Evolutionary conservation across 2,113 vertebrate species (phyloP).

Genomic region (Crocuta crocuta): DNA sequence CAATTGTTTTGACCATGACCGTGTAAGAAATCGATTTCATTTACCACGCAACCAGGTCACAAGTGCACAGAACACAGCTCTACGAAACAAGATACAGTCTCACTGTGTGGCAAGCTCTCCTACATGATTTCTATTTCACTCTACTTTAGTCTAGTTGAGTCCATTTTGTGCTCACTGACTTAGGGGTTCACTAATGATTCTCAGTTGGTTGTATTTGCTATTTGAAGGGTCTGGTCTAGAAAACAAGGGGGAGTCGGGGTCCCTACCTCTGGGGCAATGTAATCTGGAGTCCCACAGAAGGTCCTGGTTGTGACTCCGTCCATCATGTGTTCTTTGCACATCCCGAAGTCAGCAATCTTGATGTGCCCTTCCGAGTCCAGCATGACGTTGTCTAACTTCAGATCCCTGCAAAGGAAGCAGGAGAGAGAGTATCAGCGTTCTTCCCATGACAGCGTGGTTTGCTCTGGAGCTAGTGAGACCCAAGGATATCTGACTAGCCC

Average conservation of each 20-base stretch:
- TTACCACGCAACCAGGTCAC: accelerated
- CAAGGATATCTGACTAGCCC: background rate
- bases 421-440: background rate
- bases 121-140: accelerated
- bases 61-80: accelerated
- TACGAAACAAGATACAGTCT: accelerated
- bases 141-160: background rate
- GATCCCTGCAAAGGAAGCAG: conserved; percentile 89
- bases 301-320: conserved; percentile 95
- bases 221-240: background rate
- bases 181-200: accelerated
- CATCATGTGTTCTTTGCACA: conserved; percentile 98
- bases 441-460: accelerated
- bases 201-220: accelerated
- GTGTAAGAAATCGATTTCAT: background rate
- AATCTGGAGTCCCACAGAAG: conserved; percentile 99
- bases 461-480: too few relatives aligned
- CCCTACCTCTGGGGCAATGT: conserved; percentile 97
- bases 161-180: background rate
- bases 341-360: conserved; percentile 99
- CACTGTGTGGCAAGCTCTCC: accelerated
- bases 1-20: background rate
- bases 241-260: background rate
- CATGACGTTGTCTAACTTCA: conserved; percentile 99
- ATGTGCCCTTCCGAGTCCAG: conserved; percentile 97